Base-by-base conservation (phyloP, 2,113 vertebrate species). In the Tichodroma muraria region DNA sequence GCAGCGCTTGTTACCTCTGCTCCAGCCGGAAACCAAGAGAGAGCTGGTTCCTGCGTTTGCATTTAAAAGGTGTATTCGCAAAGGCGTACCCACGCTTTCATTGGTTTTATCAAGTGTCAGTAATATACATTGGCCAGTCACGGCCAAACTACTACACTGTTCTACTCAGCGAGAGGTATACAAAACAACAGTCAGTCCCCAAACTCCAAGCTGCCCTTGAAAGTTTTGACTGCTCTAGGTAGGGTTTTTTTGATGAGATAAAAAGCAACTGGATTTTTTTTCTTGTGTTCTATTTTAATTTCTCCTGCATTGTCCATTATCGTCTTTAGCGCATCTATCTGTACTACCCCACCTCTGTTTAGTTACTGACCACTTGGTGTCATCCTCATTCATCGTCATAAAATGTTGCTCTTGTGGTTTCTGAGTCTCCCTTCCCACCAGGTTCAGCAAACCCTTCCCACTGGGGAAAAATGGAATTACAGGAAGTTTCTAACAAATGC, bases 151-250 rank as follows among this genome's bases (percentile, higher is more conserved):
- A n/a, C n/a, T n/a, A n/a, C n/a, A n/a, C n/a, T n/a, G n/a, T 8
- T 77, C 13, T n/a, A 6, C 1, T 27, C 59, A 79, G 44, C 0
- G 0, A 69, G 17, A 66, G 27, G 5, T n/a, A 11, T 50, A 5
- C 8, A 54, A 59, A 45, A 59, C 17, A 60, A 61, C 6, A 28
- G 31, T 50, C 22, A 33, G 27, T 33, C 44, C 12, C 10, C 31
- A 60, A n/a, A 45, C 19, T 33, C 19, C 50, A 80, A 40, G 24
- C 8, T 91, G 45, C 72, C n/a, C 15, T 40, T 78, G 18, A 70
- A 86, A 63, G 7, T 13, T 73, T 73, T 80, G 19, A 61, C 25
- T 86, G 56, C 7, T 60, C 21, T 27, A 24, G 9, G 12, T 71
- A 31, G 31, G 12, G 17, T 0, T 6, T 28, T 64, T 47, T 35